These are phyloP conservation scores for Cromileptes altivelis DNA, from an alignment of 2,113 vertebrate species.

Conservation along the genomic window DNA sequence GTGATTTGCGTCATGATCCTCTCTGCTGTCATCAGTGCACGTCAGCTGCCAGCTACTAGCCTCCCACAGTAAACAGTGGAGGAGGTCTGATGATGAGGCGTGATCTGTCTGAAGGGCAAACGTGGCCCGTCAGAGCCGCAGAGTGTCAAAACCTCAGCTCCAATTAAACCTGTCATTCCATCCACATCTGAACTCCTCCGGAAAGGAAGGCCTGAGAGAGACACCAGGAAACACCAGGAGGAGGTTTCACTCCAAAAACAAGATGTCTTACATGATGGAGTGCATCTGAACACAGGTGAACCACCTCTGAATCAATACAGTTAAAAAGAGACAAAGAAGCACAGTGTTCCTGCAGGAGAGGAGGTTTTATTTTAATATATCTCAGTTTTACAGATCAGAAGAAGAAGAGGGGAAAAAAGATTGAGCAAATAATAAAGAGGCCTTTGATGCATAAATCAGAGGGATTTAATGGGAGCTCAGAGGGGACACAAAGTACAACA, in stretches of 20 bases:
- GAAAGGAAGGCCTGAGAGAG: not conserved
- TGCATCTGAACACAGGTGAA: not conserved
- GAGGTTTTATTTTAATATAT: not conserved
- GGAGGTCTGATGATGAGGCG: constrained; percentile 49
- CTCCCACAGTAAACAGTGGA: not conserved
- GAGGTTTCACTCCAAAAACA: constrained; percentile 5
- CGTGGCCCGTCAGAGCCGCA: too few relatives aligned
- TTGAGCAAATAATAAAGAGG: constrained; percentile 3
- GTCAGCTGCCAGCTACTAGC: constrained; percentile 19
- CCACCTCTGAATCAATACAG: not conserved
- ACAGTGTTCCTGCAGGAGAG: not conserved
- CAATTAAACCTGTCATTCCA: constrained; percentile 11
- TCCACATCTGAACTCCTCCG: not conserved
- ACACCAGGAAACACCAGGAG: not conserved
- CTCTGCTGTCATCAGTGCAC: not conserved
- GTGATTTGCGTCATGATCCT: constrained; percentile 26
- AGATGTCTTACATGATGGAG: constrained; percentile 18
- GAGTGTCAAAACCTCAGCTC: constrained; percentile 7
- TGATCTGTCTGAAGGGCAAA: constrained; percentile 23
- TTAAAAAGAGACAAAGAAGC: not conserved
- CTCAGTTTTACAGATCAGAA: constrained; percentile 1
- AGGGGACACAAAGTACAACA: constrained; percentile 8
- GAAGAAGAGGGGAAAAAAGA: not conserved
- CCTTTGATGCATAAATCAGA: constrained; percentile 37
- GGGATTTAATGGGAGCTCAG: constrained; percentile 3